Evolutionary conservation across 2,113 vertebrate species (phyloP).

Genomic region (Propithecus coquereli): DNA sequence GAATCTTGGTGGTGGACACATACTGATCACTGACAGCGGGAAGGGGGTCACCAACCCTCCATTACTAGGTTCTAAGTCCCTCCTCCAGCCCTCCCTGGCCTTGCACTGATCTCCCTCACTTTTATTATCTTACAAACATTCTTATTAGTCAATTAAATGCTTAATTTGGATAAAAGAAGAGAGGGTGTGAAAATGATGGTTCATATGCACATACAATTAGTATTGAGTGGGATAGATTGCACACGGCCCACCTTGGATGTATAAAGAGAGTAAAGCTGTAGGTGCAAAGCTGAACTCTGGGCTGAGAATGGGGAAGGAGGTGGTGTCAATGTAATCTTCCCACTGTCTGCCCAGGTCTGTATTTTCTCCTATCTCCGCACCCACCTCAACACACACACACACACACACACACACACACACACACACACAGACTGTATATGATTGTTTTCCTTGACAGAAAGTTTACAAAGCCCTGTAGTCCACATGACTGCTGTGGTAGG

Average conservation of each 20-base stretch:
- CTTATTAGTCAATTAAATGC: constrained; percentile 72
- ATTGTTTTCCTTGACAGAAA: background rate
- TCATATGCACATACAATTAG: constrained; percentile 71
- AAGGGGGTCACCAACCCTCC: too few species aligned
- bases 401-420: background rate
- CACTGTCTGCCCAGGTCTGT: background rate
- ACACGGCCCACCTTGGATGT: background rate
- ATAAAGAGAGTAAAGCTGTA: constrained; percentile 34
- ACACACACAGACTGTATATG: background rate
- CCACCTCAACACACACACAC: background rate
- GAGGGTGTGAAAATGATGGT: constrained; percentile 66
- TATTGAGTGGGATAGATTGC: background rate
- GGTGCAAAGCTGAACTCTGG: background rate
- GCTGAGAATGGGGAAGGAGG: background rate
- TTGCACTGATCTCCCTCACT: background rate
- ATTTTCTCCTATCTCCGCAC: background rate
- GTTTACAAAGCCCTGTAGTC: background rate
- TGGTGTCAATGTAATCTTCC: background rate
- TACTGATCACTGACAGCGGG: background rate
- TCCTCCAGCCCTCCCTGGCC: background rate
- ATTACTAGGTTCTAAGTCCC: background rate
- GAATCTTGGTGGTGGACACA: background rate
- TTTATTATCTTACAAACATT: constrained; percentile 48
- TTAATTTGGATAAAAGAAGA: constrained; percentile 56
- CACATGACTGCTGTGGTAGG: background rate